Conservation (phyloP, 2,113 vertebrate species). For the Chloebia gouldiae region DNA sequence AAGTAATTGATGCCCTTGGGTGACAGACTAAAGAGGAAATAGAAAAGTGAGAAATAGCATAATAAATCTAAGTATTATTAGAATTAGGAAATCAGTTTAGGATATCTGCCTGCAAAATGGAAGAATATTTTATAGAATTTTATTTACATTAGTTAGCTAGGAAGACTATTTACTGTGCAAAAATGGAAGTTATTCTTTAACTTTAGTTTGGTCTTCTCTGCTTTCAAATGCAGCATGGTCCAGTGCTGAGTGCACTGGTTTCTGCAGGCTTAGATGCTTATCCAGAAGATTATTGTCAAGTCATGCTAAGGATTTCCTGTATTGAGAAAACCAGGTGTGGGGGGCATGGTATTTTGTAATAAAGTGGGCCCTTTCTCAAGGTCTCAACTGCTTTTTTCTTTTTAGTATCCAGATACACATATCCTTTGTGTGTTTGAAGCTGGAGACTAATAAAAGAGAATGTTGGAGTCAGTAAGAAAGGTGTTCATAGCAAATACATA, state of each 20-base stretch:
- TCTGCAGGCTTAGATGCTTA: background rate
- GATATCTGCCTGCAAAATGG: background rate
- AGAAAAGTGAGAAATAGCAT: background rate
- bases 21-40: background rate
- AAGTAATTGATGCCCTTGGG: background rate
- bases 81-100: background rate
- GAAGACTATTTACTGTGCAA: background rate
- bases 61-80: background rate
- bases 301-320: background rate
- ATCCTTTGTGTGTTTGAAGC: background rate
- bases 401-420: background rate
- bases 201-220: background rate
- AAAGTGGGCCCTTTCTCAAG: background rate
- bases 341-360: background rate
- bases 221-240: background rate
- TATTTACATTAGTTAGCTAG: background rate
- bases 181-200: background rate
- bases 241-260: background rate
- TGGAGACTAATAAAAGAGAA: background rate
- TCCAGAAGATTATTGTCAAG: background rate
- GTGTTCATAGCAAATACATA: background rate
- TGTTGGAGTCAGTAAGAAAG: background rate
- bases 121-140: background rate
- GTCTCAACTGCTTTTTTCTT: background rate
- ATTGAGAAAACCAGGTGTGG: background rate